These are phyloP conservation scores for Tyrophagus putrescentiae DNA, from an alignment of 1,140 invertebrate species.

Conservation along the genomic window DNA sequence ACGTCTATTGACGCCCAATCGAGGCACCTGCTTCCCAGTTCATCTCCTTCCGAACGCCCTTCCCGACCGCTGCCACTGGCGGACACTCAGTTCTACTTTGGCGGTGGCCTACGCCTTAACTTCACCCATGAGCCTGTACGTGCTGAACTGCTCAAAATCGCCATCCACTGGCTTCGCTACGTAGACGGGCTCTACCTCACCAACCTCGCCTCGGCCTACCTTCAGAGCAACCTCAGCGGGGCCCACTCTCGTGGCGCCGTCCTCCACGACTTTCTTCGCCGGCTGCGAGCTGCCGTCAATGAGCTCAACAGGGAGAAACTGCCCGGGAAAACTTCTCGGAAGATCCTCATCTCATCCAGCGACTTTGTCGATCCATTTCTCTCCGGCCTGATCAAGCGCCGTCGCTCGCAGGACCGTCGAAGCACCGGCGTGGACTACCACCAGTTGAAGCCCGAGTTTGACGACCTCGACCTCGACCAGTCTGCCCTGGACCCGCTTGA, in stretches of 20 bases:
- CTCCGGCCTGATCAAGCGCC: not conserved
- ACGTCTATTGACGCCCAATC: not conserved
- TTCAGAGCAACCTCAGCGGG: conserved; percentile 32
- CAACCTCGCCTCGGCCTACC: conserved; percentile 42
- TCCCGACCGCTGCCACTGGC: not conserved
- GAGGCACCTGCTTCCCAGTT: too few relatives aligned
- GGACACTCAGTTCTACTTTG: conserved; percentile 11
- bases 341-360: conserved; percentile 15
- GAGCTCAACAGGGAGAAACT: not conserved
- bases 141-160: conserved; percentile 30
- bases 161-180: conserved; percentile 47
- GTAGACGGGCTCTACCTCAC: conserved; percentile 68
- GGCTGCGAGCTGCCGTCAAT: not conserved
- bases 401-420: not conserved
- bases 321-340: not conserved
- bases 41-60: too few relatives aligned
- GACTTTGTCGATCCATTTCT: conserved; percentile 7
- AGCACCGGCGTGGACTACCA: too few relatives aligned
- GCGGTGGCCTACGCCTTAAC: conserved; percentile 23
- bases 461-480: conserved; percentile 3
- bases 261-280: not conserved
- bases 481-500: not conserved
- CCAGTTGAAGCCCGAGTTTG: conserved; percentile 1
- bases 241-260: not conserved
- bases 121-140: conserved; percentile 24